Conservation (phyloP, 2,113 vertebrate genomes). For the Corvus hawaiiensis region DNA sequence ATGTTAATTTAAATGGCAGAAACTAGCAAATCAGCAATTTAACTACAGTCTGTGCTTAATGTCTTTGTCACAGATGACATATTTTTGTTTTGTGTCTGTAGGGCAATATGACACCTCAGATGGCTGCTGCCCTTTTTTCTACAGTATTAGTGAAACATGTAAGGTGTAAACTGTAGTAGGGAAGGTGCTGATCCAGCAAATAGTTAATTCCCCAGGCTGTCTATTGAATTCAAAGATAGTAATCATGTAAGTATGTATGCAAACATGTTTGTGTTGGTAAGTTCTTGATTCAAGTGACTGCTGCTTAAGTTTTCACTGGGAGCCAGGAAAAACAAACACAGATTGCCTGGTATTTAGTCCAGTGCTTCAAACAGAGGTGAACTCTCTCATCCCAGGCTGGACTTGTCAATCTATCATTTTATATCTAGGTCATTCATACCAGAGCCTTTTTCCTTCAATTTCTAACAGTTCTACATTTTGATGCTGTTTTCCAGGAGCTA, state of each 20-base stretch:
- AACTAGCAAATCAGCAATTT: not conserved
- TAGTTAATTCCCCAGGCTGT: conserved; percentile 9
- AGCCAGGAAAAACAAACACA: conserved; percentile 37
- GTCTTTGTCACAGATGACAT: not conserved
- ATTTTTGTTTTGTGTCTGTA: not conserved
- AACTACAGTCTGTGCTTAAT: not conserved
- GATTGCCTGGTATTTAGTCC: not conserved
- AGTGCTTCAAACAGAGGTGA: not conserved
- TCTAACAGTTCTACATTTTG: not conserved
- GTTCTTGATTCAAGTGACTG: not conserved
- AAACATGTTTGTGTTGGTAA: conserved; percentile 12
- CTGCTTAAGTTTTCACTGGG: not conserved
- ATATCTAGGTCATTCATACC: not conserved
- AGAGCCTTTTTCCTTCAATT: not conserved
- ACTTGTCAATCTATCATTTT: not conserved
- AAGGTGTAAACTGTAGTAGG: not conserved
- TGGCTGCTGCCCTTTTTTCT: not conserved
- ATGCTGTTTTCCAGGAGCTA: not conserved
- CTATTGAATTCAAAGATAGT: not conserved
- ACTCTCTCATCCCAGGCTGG: not conserved
- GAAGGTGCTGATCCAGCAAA: conserved; percentile 22
- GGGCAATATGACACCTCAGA: not conserved
- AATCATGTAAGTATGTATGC: not conserved
- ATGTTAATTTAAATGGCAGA: not conserved
- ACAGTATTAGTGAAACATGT: not conserved